Percentiles rank a stretch among this genome's conserved stretches.
Evolutionary conservation across 2,113 vertebrate genomes (phyloP).

Genomic region (Bos javanicus): DNA sequence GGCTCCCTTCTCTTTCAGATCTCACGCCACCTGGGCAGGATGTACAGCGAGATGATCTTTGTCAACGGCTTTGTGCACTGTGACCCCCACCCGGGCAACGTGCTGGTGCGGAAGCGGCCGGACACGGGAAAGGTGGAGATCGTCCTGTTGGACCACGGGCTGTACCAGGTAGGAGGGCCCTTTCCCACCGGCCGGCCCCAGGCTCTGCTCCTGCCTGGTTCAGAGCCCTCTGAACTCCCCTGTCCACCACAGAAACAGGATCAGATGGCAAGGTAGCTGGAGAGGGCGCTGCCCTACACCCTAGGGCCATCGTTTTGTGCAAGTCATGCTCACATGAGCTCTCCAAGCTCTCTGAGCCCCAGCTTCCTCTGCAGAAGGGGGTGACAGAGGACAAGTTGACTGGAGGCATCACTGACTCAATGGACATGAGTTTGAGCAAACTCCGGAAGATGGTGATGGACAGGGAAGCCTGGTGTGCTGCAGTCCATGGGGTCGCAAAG

Average conservation of each 20-base stretch:
- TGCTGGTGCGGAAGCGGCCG: slow-evolving; percentile 90
- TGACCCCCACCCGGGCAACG: slow-evolving; percentile 96
- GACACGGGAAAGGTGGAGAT: slow-evolving; percentile 87
- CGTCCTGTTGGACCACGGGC: slow-evolving; percentile 94
- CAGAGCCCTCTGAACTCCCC: neutral
- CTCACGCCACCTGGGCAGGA: slow-evolving; percentile 90
- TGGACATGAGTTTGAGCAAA: neutral
- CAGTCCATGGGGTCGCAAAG: neutral
- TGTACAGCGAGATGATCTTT: slow-evolving; percentile 99
- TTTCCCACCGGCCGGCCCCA: neutral
- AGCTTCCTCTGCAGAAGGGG: neutral
- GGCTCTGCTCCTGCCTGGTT: neutral
- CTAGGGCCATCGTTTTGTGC: neutral
- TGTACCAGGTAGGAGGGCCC: slow-evolving; percentile 91
- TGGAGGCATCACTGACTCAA: neutral
- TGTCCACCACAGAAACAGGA: fast-evolving
- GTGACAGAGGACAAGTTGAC: neutral
- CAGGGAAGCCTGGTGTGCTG: neutral
- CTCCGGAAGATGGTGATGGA: neutral
- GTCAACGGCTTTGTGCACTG: slow-evolving; percentile 98
- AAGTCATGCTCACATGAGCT: neutral
- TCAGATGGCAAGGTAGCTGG: neutral
- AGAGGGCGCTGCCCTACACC: neutral
- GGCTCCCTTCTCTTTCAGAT: slow-evolving; percentile 82
- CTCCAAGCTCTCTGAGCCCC: neutral